Conservation (phyloP, 2,113 vertebrate genomes). For the Ailurus styani region DNA sequence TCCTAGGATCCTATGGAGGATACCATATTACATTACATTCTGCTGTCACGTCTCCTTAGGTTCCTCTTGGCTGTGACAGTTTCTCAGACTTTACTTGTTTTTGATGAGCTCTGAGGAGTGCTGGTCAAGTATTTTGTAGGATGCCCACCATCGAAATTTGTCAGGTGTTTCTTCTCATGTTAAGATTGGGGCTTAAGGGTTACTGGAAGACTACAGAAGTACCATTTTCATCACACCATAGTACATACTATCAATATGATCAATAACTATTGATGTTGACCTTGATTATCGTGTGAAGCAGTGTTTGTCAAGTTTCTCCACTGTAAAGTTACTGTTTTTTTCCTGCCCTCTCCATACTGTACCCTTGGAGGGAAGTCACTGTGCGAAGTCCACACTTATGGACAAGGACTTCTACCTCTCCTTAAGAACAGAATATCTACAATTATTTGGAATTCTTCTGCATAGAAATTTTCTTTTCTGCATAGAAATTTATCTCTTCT, state of each 20-base stretch:
- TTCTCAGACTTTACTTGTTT: slow-evolving; percentile 2
- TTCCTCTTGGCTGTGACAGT: neutral
- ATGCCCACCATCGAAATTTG: neutral
- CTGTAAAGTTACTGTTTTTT: neutral
- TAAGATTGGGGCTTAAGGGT: neutral
- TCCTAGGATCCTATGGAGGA: neutral
- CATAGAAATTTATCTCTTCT: neutral
- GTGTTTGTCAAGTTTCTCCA: neutral
- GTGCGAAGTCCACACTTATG: neutral
- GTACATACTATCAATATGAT: neutral
- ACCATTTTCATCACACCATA: neutral
- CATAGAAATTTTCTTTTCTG: neutral
- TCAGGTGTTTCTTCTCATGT: neutral
- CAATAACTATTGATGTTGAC: neutral
- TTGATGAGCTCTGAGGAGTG: neutral
- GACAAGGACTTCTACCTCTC: neutral
- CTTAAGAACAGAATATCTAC: neutral
- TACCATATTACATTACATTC: neutral
- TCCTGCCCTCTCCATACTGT: neutral
- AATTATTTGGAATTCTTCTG: slow-evolving; percentile 16
- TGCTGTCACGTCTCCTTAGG: neutral
- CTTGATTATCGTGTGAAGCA: neutral
- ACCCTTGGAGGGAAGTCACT: neutral
- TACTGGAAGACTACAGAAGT: neutral
- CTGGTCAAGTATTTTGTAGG: neutral